Conservation (phyloP, 2,797 vertebrate species). For the Tapirus indicus region DNA sequence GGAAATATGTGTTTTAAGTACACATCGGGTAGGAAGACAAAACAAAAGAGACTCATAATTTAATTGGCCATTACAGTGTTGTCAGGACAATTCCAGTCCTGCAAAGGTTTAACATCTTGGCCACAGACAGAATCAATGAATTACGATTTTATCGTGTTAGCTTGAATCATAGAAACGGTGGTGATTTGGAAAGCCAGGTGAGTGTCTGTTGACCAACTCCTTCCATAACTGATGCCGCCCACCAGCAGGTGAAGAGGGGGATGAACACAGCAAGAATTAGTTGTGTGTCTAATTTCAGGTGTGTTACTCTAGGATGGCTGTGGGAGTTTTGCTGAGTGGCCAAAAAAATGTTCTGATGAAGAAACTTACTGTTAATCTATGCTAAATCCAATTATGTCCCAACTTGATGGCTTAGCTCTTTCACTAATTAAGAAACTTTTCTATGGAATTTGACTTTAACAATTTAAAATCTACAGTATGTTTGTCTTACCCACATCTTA, state of each 20-base stretch:
- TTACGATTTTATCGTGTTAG: neutral
- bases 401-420: neutral
- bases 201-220: neutral
- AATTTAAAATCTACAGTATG: conserved; percentile 39
- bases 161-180: neutral
- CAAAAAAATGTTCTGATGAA: neutral
- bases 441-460: conserved; percentile 8
- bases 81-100: neutral
- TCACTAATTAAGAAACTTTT: neutral
- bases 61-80: neutral
- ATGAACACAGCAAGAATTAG: neutral
- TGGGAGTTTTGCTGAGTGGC: neutral
- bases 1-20: neutral
- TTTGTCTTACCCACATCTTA: neutral
- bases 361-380: neutral
- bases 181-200: conserved; percentile 13
- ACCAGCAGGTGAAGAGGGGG: neutral
- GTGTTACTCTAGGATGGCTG: neutral
- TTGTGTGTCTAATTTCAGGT: neutral
- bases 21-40: conserved; percentile 22
- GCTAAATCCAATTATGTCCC: neutral
- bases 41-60: neutral
- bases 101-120: neutral
- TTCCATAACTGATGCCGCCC: neutral
- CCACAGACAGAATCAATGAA: neutral